Percentiles rank a stretch among this genome's conserved stretches.
These are phyloP conservation scores for Macropus fuliginosus DNA, from an alignment of 2,797 vertebrate species.

Conservation along the genomic window DNA sequence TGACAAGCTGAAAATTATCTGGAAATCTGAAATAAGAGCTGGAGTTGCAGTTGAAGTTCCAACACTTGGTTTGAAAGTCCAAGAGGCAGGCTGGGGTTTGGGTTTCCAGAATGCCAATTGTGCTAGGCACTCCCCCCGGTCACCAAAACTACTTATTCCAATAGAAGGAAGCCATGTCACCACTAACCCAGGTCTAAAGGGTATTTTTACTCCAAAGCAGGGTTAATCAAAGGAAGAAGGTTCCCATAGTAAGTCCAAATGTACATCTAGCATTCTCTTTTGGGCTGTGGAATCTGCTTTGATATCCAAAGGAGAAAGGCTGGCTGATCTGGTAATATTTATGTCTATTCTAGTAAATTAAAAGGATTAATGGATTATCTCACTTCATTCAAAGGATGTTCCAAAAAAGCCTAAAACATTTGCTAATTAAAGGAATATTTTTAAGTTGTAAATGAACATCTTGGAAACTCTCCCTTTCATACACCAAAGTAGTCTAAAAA, in stretches of 20 bases:
- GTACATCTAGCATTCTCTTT: not conserved
- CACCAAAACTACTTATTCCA: not conserved
- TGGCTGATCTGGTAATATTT: not conserved
- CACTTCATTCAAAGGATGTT: constrained; percentile 13
- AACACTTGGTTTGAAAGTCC: constrained; percentile 2
- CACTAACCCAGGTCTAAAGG: not conserved
- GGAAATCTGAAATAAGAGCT: not conserved
- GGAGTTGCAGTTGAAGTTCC: not conserved
- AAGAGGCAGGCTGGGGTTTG: not conserved
- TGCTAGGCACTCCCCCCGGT: not conserved
- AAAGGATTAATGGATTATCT: constrained; percentile 40
- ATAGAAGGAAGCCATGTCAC: not conserved
- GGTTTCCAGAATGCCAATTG: not conserved
- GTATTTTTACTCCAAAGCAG: not conserved
- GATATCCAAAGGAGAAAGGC: not conserved
- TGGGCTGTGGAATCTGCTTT: not conserved
- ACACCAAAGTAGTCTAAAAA: not conserved
- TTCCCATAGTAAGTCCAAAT: not conserved
- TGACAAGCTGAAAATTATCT: constrained; percentile 40
- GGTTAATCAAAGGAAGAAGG: not conserved
- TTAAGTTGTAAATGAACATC: constrained; percentile 8
- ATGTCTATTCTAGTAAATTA: constrained; percentile 24
- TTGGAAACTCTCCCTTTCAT: not conserved
- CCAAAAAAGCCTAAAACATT: not conserved
- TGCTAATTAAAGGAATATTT: constrained; percentile 3